Percentiles rank a stretch among this genome's conserved stretches.
Evolutionary conservation across 30 jellyfish, hydroid and myxozoan genomes (phyloP).

Genomic region (Aurelia aurita complex sp. Pacific): DNA sequence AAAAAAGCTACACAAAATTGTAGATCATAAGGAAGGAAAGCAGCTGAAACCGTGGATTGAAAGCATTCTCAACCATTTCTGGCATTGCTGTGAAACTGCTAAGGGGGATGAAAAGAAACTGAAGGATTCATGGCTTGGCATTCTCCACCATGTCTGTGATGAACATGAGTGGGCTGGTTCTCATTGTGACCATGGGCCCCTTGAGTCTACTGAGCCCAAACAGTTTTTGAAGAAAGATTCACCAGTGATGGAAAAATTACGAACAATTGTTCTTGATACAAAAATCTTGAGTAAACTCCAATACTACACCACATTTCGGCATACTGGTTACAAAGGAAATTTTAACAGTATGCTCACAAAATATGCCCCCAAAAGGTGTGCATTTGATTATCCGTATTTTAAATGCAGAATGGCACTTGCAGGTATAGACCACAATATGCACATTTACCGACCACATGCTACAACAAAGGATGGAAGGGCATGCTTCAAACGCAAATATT

Average conservation of each 20-base stretch:
- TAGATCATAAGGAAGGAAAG: conserved; percentile 14
- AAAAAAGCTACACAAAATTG: neutral
- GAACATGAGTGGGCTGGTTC: neutral
- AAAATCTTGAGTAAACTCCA: conserved; percentile 2
- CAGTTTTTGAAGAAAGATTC: conserved; percentile 1
- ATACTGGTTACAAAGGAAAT: neutral
- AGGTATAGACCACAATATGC: conserved; percentile 19
- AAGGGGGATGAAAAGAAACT: conserved; percentile 20
- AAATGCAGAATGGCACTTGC: too few relatives aligned
- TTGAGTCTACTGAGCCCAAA: neutral
- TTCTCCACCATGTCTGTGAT: conserved; percentile 4
- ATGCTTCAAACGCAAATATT: conserved; percentile 1
- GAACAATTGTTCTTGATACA: conserved; percentile 25
- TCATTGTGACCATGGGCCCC: too few relatives aligned
- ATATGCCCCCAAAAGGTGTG: too few relatives aligned
- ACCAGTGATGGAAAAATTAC: conserved; percentile 13
- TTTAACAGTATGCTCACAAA: too few relatives aligned
- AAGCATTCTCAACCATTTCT: neutral
- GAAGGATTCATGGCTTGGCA: conserved; percentile 20
- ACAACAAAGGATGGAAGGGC: conserved; percentile 3
- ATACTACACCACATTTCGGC: conserved; percentile 22
- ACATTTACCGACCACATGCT: neutral
- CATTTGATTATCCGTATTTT: too few relatives aligned
- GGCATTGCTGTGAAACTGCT: too few relatives aligned
- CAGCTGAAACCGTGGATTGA: conserved; percentile 26